phyloP scores from a whole-genome alignment of 2,113 vertebrate species.

The Plectropomus leopardus region DNA sequence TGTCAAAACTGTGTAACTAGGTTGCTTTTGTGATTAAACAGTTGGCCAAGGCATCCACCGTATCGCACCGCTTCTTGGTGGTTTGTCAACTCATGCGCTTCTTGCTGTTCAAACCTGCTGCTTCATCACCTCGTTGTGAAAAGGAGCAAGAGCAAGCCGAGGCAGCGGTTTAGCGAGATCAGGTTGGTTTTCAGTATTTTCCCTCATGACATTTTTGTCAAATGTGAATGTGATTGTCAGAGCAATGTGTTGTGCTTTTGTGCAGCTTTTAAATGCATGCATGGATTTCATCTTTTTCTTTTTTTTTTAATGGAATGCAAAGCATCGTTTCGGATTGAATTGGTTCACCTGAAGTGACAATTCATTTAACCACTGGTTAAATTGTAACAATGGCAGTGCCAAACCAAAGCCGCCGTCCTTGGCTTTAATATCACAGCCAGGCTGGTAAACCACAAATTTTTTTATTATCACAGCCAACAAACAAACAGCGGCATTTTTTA shows the following conservation, averaged over 20 bases:
- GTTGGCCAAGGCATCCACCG: constrained; percentile 16
- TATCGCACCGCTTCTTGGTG: constrained; percentile 42
- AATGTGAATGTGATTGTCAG: neutral
- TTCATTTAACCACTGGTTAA: constrained; percentile 66
- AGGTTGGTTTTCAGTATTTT: constrained; percentile 74
- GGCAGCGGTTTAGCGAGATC: constrained; percentile 72
- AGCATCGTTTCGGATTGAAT: constrained; percentile 48
- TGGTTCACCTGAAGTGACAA: constrained; percentile 76
- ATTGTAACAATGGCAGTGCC: constrained; percentile 65
- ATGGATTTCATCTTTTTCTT: constrained; percentile 22
- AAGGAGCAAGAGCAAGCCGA: constrained; percentile 70
- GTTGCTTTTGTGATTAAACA: constrained; percentile 27
- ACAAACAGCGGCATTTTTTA: constrained; percentile 56
- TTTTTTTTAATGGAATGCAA: constrained; percentile 20
- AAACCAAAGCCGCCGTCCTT: constrained; percentile 61
- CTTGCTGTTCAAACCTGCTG: constrained; percentile 79
- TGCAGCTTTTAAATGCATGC: constrained; percentile 14
- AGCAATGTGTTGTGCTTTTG: neutral
- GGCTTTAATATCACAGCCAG: constrained; percentile 36
- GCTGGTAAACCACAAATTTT: constrained; percentile 35
- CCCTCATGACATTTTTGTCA: constrained; percentile 35
- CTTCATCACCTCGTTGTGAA: constrained; percentile 80
- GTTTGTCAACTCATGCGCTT: constrained; percentile 80
- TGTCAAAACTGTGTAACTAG: constrained; percentile 65
- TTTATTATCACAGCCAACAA: constrained; percentile 40